phyloP scores from a whole-genome alignment of 1,140 invertebrate genomes.

The Drosophila mayri region DNA sequence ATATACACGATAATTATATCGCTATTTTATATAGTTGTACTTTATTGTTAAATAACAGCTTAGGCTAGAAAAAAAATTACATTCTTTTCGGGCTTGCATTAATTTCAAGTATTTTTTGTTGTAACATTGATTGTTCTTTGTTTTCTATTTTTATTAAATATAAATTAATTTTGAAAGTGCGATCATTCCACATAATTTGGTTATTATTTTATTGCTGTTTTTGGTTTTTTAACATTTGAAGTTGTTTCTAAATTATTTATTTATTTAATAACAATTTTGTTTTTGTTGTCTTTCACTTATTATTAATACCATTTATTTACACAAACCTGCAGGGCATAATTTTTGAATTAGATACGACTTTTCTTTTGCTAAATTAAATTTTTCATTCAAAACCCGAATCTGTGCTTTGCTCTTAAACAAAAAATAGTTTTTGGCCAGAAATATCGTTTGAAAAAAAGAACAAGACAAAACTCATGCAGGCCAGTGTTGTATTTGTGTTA shows the following conservation, averaged over 20 bases:
- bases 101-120: background rate
- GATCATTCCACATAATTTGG: background rate
- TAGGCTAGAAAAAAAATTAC: slow-evolving; percentile 22
- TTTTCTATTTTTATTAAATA: background rate
- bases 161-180: background rate
- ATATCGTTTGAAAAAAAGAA: background rate
- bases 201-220: background rate
- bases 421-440: background rate
- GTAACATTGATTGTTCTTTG: background rate
- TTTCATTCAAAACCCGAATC: background rate
- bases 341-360: too few relatives aligned
- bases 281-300: background rate
- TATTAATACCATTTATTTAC: slow-evolving; percentile 8
- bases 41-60: slow-evolving; percentile 31
- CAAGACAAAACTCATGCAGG: background rate
- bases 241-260: background rate
- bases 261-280: background rate
- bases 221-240: background rate
- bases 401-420: background rate
- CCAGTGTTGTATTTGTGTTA: slow-evolving; percentile 4
- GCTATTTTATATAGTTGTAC: slow-evolving; percentile 32
- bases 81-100: background rate
- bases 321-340: background rate
- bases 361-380: background rate
- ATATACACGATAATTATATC: slow-evolving; percentile 14